phyloP scores from a whole-genome alignment of 2,797 vertebrate genomes.

The Peromyscus nudipes region DNA sequence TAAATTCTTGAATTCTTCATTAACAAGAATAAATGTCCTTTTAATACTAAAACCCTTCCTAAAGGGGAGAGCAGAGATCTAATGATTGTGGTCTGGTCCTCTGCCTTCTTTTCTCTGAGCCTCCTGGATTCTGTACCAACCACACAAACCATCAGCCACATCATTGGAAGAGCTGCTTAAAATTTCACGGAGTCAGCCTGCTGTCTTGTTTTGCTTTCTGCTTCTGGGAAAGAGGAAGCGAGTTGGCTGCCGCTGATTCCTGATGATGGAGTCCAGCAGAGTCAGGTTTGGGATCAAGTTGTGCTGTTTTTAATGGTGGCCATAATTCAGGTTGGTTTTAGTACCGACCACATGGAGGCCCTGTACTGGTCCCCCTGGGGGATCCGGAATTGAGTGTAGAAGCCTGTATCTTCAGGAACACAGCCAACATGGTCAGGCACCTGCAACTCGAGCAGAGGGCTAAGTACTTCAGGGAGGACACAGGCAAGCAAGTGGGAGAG shows the following conservation, averaged over 20 bases:
- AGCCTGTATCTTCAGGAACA: slow-evolving; percentile 6
- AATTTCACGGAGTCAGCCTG: slow-evolving; percentile 85
- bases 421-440: background rate
- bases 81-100: slow-evolving; percentile 77
- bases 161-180: slow-evolving; percentile 80
- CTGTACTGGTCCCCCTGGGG: background rate
- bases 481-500: background rate
- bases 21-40: slow-evolving; percentile 80
- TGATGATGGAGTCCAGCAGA: slow-evolving; percentile 76
- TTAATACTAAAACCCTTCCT: slow-evolving; percentile 81
- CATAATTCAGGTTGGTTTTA: slow-evolving; percentile 66
- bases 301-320: slow-evolving; percentile 62
- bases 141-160: slow-evolving; percentile 70
- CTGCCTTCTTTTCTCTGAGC: slow-evolving; percentile 69
- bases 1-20: slow-evolving; percentile 81
- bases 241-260: slow-evolving; percentile 52
- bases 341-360: background rate
- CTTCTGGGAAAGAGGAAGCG: slow-evolving; percentile 78
- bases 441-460: background rate
- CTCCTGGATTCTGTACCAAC: slow-evolving; percentile 78
- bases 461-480: slow-evolving; percentile 66
- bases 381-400: background rate
- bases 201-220: slow-evolving; percentile 79
- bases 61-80: slow-evolving; percentile 60
- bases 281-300: slow-evolving; percentile 51